Evolutionary conservation across 2,797 vertebrate genomes (phyloP).

Genomic region (Lithobates sylvaticus): DNA sequence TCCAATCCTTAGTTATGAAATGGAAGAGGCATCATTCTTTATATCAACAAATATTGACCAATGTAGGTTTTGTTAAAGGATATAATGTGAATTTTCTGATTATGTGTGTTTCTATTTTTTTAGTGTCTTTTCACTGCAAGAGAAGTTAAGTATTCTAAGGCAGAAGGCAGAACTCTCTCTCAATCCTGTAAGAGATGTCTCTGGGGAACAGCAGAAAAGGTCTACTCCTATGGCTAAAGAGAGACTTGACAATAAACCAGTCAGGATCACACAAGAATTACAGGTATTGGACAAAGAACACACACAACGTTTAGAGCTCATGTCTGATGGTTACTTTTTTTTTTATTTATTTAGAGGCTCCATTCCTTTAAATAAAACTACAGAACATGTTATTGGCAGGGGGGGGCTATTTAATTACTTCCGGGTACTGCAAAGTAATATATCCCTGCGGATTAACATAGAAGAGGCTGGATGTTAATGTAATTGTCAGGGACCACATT

Average conservation of each 20-base stretch:
- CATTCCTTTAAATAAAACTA: neutral
- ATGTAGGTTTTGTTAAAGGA: neutral
- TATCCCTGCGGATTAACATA: too few relatives aligned
- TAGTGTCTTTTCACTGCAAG: constrained; percentile 73
- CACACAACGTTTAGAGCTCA: neutral
- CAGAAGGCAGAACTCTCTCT: constrained; percentile 73
- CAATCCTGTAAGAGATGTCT: constrained; percentile 59
- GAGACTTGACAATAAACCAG: constrained; percentile 45
- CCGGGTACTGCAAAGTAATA: too few relatives aligned
- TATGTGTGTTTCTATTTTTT: constrained; percentile 58
- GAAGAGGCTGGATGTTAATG: too few relatives aligned
- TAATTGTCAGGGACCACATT: too few relatives aligned
- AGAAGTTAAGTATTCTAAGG: constrained; percentile 72
- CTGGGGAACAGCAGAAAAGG: constrained; percentile 47
- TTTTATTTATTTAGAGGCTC: neutral
- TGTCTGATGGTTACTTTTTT: neutral
- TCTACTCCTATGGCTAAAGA: constrained; percentile 10
- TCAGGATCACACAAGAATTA: constrained; percentile 69
- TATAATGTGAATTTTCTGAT: neutral
- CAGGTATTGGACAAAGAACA: constrained; percentile 55
- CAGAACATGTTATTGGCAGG: too few relatives aligned
- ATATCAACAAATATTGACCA: neutral
- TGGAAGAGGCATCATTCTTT: neutral
- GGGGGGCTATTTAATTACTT: too few relatives aligned
- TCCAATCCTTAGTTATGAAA: neutral